These are phyloP conservation scores for Dynastes maya DNA, from an alignment of 2,888 invertebrate species.

Conservation along the genomic window DNA sequence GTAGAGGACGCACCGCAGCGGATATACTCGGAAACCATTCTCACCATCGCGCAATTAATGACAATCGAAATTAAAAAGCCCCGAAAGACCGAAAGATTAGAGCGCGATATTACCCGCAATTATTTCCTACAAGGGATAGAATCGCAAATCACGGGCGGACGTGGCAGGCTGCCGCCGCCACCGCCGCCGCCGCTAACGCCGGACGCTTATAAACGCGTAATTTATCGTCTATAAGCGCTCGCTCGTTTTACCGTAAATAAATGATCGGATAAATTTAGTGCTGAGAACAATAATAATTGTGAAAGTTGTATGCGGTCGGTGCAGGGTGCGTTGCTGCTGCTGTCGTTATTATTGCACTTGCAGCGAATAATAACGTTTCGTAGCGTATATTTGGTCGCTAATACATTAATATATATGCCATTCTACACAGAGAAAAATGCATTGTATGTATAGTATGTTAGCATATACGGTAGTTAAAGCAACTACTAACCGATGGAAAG, in stretches of 20 bases:
- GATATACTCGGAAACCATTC: constrained; percentile 60
- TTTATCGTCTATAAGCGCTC: constrained; percentile 51
- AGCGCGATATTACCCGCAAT: constrained; percentile 60
- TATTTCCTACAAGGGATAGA: constrained; percentile 53
- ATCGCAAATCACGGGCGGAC: constrained; percentile 53
- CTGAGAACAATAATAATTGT: constrained; percentile 46
- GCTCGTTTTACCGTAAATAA: constrained; percentile 48
- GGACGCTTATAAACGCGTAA: constrained; percentile 46
- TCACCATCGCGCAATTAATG: constrained; percentile 68
- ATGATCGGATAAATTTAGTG: constrained; percentile 46
- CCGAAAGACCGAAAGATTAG: constrained; percentile 63
- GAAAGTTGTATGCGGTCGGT: constrained; percentile 30
- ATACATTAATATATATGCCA: no score
- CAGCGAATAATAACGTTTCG: background rate
- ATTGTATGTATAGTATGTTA: no score
- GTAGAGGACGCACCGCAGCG: background rate
- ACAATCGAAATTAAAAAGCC: constrained; percentile 69
- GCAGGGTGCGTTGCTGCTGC: background rate
- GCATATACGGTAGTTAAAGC: no score
- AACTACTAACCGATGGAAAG: no score
- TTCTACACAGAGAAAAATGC: no score
- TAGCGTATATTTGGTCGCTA: background rate
- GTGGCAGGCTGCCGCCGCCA: constrained; percentile 25
- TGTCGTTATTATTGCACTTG: background rate
- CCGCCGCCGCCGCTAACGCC: constrained; percentile 14